Base-by-base conservation (phyloP, 2,797 vertebrate genomes). In the Hirundo rustica region DNA sequence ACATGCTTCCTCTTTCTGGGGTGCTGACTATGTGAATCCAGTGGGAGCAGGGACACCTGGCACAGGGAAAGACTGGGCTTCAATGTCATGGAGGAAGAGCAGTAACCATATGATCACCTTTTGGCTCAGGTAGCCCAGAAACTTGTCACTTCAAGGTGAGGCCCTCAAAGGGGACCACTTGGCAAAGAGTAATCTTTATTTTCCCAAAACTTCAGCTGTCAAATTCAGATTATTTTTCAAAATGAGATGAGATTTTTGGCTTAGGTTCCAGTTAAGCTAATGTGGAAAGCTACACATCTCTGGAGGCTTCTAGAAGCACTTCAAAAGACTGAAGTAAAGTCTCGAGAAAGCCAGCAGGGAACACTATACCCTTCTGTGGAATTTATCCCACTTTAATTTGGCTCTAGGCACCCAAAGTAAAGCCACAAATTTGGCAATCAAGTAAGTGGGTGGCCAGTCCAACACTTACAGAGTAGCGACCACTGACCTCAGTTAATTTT, bases 271-370 rank as follows among this genome's bases (percentile, higher is more conserved):
- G 51, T 77, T 75, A 68, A 53, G 15, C 22, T 78, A 36, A 77
- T 62, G 47, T 61, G n/a, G 44, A 91, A 88, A 92, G 30, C 64
- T 75, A 38, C 47, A 10, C 20, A 58, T 60, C 38, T 95, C 66
- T 90, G 47, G 72, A 92, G 74, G 51, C 58, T 85, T 95, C 80
- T 50, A 81, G 83, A 84, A 86, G 73, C 47, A 79, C 84, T 78
- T 90, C 32, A n/a, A 65, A 95, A 92, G 73, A 75, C 4, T 5
- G 16, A 90, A 89, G 60, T 38, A 29, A 87, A 80, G 58, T 55
- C 15, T 81, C 10, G 16, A 70, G 78, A 86, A 88, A 88, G 65
- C 36, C 47, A 53, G 62, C 20, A 80, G 48, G 17, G n/a, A 95
- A 84, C 19, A 62, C 29, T 70, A 55, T 34, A 73, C 62, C 38